Conservation (phyloP, 2,113 vertebrate genomes). For the Callipepla squamata region DNA sequence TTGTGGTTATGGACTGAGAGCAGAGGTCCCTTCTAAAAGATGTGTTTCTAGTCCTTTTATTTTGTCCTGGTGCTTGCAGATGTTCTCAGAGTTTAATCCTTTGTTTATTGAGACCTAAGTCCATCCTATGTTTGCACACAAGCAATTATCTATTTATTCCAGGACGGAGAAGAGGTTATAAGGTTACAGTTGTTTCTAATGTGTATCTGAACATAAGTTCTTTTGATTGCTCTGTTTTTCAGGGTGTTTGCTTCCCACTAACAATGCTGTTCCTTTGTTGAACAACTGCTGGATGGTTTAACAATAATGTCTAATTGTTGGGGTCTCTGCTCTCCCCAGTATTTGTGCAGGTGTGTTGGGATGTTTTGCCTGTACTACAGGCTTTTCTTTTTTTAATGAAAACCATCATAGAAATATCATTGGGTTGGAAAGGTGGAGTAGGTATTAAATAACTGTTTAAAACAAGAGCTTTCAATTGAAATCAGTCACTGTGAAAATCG, state of each 20-base stretch:
- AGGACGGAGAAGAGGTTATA: not conserved
- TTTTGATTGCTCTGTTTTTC: not conserved
- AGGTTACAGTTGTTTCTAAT: not conserved
- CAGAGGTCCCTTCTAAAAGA: not conserved
- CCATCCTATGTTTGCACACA: conserved; percentile 11
- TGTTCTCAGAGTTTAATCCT: not conserved
- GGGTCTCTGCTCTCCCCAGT: not conserved
- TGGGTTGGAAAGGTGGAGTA: not conserved
- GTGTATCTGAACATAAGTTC: not conserved
- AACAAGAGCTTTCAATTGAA: not conserved
- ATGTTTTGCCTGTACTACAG: not conserved
- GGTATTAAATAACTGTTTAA: not conserved
- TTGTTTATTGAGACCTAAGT: not conserved
- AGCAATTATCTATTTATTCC: conserved; percentile 32
- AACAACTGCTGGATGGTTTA: not conserved
- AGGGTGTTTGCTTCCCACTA: not conserved
- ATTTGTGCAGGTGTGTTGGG: not conserved
- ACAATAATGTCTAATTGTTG: conserved; percentile 22
- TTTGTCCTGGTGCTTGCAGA: not conserved
- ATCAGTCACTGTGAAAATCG: not conserved
- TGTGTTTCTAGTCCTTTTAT: not conserved
- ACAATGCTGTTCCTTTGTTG: conserved; percentile 29
- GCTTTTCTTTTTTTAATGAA: not conserved
- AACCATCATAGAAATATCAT: fast-evolving
- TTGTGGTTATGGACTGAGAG: fast-evolving